Evolutionary conservation across 2,113 vertebrate species (phyloP), one percentile per base, ranked within the genome.

Genomic region (Sturnus vulgaris): DNA sequence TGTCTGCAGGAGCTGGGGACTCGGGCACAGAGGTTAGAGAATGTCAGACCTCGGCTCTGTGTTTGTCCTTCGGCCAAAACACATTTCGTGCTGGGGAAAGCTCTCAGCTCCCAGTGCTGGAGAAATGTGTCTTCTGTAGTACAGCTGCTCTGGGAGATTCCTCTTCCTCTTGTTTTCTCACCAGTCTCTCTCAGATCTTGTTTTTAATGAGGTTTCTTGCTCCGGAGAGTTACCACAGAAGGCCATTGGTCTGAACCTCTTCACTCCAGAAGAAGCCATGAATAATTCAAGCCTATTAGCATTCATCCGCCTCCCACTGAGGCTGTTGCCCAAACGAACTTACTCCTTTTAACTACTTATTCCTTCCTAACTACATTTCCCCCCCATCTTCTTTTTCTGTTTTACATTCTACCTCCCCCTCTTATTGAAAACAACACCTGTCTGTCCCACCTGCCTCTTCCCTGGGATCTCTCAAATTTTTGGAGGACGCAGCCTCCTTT

Each of bases 21-120:
- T 3, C 0, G 0, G 20, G 5, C 15, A 46, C 5, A 24, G 69
- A 44, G 61, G 70, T 65, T 20, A 69, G 60, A 60, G 39, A 69
- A 64, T 61, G 66, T 66, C 79, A 92, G 50, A 57, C 59, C 77
- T 75, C 47, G 77, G 55, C 60, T 71, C 87, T 42, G 17, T 35
- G 46, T 77, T 86, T 75, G 68, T 69, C 76, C 60, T 90, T 56
- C 46, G 65, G 77, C 65, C 68, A 63, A 56, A 86, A 42, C n/a
- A 59, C 52, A 44, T 82, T 28, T 39, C 7, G 18, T 40, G 57
- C 78, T 15, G 35, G 57, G 53, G 40, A 72, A 42, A 65, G 31
- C 66, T 56, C 53, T 72, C 82, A 53, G 57, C 53, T 80, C 40
- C 44, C 7, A 1, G 24, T 25, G 53, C 82, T 81, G 85, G 55